A percentile compares a stretch with the other conserved stretches of the same genome.
Evolutionary conservation across 2,797 vertebrate species (phyloP).

Genomic region (Muscicapa striata): DNA sequence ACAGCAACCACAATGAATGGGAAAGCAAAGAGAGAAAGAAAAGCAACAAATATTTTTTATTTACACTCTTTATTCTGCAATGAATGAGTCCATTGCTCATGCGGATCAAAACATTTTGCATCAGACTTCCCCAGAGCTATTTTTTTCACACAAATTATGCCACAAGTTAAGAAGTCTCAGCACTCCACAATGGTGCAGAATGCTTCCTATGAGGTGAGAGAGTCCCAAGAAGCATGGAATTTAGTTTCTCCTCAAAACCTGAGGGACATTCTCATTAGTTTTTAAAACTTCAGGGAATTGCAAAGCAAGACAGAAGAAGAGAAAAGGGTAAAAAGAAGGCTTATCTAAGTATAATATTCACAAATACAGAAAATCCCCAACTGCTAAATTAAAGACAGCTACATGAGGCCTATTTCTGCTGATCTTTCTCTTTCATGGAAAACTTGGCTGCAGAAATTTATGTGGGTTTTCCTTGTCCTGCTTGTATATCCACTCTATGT

Average conservation of each 20-base stretch:
- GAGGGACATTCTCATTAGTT: not conserved
- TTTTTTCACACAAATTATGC: not conserved
- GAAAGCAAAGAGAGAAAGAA: not conserved
- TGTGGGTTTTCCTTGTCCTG: not conserved
- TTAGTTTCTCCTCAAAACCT: not conserved
- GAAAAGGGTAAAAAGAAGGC: not conserved
- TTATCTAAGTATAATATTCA: not conserved
- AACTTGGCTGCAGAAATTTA: not conserved
- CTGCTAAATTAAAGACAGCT: not conserved
- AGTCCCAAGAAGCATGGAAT: not conserved
- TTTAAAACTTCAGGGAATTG: not conserved
- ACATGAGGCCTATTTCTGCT: not conserved
- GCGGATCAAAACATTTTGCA: not conserved
- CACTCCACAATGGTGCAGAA: not conserved
- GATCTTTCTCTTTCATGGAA: not conserved
- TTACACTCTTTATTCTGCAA: not conserved
- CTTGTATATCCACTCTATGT: fast-evolving
- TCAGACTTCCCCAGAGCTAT: not conserved
- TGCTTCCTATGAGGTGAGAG: not conserved
- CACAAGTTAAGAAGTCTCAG: not conserved
- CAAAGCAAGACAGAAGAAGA: not conserved
- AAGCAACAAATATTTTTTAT: not conserved
- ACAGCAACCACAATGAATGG: not conserved
- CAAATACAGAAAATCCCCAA: not conserved
- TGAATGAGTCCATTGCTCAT: not conserved